These are phyloP conservation scores for Marronus borbonicus DNA, from an alignment of 2,888 invertebrate genomes.

Conservation along the genomic window DNA sequence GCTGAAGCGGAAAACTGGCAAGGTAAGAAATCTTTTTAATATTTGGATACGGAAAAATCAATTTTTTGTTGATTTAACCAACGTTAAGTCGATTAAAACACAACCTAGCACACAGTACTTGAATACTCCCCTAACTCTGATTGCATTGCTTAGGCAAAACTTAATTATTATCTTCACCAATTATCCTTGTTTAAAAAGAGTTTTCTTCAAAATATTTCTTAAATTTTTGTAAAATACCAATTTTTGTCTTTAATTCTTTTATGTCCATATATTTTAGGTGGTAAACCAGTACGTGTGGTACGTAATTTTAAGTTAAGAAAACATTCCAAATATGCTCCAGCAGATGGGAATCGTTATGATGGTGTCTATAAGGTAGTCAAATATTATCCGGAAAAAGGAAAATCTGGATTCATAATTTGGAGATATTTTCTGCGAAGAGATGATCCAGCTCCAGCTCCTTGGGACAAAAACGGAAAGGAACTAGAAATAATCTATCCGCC, in stretches of 20 bases:
- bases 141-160: too few relatives aligned
- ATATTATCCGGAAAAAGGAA: conserved; percentile 84
- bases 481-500: conserved; percentile 78
- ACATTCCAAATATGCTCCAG: conserved; percentile 85
- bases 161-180: too few relatives aligned
- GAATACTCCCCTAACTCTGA: too few relatives aligned
- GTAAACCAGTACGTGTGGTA: conserved; percentile 86
- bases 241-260: too few relatives aligned
- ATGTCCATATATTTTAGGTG: conserved; percentile 62
- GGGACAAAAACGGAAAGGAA: conserved; percentile 81
- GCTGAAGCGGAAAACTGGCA: conserved; percentile 82
- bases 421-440: conserved; percentile 83
- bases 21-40: conserved; percentile 51
- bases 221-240: too few relatives aligned
- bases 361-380: conserved; percentile 91
- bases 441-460: conserved; percentile 85
- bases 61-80: too few relatives aligned
- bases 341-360: conserved; percentile 85
- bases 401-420: conserved; percentile 87
- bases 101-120: too few relatives aligned
- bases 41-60: too few relatives aligned
- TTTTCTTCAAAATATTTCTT: too few relatives aligned
- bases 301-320: conserved; percentile 83
- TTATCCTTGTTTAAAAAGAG: too few relatives aligned
- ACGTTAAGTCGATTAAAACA: too few relatives aligned